Conservation (phyloP, 2,888 invertebrate genomes). For the Melanchra persicariae region DNA sequence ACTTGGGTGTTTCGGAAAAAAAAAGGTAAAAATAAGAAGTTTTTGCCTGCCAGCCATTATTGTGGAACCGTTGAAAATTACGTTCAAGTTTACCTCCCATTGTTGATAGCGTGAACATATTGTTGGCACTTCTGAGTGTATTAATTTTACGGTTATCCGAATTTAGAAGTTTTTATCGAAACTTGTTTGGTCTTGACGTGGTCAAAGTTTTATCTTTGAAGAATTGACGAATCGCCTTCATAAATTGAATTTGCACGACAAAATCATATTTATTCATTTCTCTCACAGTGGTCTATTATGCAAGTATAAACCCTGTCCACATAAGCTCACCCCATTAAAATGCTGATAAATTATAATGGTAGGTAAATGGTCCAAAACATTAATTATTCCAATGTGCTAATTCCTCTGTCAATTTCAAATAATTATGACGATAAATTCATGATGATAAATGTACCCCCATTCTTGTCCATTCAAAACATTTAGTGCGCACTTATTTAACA, state of each 20-base stretch:
- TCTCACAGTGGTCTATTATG: too few species aligned
- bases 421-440: slow-evolving; percentile 5
- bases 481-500: not conserved
- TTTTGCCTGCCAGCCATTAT: slow-evolving; percentile 41
- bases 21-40: slow-evolving; percentile 22
- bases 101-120: slow-evolving; percentile 50
- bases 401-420: slow-evolving; percentile 10
- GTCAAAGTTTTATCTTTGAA: not conserved
- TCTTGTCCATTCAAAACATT: slow-evolving; percentile 6
- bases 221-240: not conserved
- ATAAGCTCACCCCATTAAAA: not conserved
- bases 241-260: not conserved
- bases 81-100: slow-evolving; percentile 43
- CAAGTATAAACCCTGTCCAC: too few species aligned
- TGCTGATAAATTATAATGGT: not conserved
- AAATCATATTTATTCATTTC: too few species aligned
- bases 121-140: not conserved
- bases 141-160: not conserved
- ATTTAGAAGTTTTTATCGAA: slow-evolving; percentile 9
- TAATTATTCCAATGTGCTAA: not conserved
- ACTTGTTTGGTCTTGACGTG: not conserved
- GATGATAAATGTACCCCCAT: slow-evolving; percentile 8
- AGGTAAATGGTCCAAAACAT: not conserved
- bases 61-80: slow-evolving; percentile 67
- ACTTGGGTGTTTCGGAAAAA: slow-evolving; percentile 52